Conservation (phyloP, 2,888 invertebrate species). For the Syrphus vitripennis region DNA sequence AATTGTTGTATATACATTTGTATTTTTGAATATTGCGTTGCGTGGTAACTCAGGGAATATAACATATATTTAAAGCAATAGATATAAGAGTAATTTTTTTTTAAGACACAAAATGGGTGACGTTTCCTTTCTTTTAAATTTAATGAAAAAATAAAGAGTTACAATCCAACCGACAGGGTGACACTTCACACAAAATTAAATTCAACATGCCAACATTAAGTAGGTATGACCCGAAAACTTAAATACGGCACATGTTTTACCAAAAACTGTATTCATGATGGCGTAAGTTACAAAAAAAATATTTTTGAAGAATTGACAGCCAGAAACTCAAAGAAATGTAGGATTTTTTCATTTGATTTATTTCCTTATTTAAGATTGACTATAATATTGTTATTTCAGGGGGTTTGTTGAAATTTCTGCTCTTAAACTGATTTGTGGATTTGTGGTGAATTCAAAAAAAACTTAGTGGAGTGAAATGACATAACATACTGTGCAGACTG, state of each 20-base stretch:
- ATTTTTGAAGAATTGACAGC: not conserved
- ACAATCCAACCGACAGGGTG: not conserved
- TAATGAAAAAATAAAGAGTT: conserved; percentile 8
- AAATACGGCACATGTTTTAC: conserved; percentile 15
- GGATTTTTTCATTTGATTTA: not conserved
- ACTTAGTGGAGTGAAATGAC: conserved; percentile 50
- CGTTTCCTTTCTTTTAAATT: not conserved
- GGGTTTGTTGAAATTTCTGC: conserved; percentile 1
- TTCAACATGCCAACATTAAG: no score
- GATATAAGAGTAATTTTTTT: not conserved
- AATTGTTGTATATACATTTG: conserved; percentile 15
- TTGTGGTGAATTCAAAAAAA: conserved; percentile 25
- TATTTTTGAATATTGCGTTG: conserved; percentile 45
- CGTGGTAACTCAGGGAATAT: conserved; percentile 55
- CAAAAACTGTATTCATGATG: conserved; percentile 14
- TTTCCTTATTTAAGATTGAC: not conserved
- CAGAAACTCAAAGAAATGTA: not conserved
- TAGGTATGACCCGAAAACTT: conserved; percentile 26
- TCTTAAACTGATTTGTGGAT: conserved; percentile 21
- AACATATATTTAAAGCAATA: conserved; percentile 37
- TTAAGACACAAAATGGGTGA: conserved; percentile 20
- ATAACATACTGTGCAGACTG: conserved; percentile 54
- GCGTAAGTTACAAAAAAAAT: conserved; percentile 5
- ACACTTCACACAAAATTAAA: no score
- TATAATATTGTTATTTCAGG: not conserved